A percentile compares a stretch with the other conserved stretches of the same genome.
phyloP scores from a whole-genome alignment of 2,113 vertebrate genomes.

The Phrynosoma platyrhinos region DNA sequence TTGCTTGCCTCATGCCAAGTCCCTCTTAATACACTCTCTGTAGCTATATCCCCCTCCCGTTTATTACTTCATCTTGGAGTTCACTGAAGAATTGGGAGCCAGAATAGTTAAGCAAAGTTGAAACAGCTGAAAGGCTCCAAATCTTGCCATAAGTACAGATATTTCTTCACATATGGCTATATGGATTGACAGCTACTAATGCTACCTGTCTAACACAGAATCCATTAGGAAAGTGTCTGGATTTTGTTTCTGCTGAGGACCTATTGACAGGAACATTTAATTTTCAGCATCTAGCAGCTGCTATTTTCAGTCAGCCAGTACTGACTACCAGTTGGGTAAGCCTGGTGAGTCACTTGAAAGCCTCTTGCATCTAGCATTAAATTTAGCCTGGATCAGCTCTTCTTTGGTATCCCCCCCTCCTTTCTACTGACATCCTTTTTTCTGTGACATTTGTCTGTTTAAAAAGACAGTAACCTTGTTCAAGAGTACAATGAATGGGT shows the following conservation, averaged over 20 bases:
- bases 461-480: background rate
- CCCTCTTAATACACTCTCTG: conserved; percentile 78
- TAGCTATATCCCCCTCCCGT: conserved; percentile 46
- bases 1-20: conserved; percentile 65
- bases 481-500: background rate
- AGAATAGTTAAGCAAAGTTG: conserved; percentile 68
- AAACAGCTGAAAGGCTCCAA: conserved; percentile 68
- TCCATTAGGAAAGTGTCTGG: background rate
- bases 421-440: background rate
- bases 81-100: conserved; percentile 57
- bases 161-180: conserved; percentile 51
- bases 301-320: background rate
- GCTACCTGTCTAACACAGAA: conserved; percentile 4
- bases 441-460: background rate
- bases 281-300: background rate
- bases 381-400: background rate
- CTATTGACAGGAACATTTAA: background rate
- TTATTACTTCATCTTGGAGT: conserved; percentile 62
- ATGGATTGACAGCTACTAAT: conserved; percentile 36
- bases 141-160: conserved; percentile 51
- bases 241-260: background rate
- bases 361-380: background rate
- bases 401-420: background rate
- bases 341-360: background rate
- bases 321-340: background rate